These are phyloP conservation scores for Xestia xanthographa DNA, from an alignment of 2,888 invertebrate genomes.

Conservation along the genomic window DNA sequence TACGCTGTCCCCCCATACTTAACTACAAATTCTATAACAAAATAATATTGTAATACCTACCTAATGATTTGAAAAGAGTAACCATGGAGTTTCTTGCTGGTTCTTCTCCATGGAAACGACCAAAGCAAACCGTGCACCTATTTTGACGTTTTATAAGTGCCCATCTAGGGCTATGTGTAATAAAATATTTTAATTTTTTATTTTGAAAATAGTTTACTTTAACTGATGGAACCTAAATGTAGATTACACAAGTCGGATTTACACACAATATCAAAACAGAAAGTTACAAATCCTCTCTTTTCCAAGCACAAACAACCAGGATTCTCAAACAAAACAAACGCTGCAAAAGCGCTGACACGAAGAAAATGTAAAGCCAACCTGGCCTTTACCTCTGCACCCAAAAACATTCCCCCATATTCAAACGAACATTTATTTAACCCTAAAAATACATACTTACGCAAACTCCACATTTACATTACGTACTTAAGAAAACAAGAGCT, in stretches of 20 bases:
- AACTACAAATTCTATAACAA: too few species aligned
- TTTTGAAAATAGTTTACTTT: background rate
- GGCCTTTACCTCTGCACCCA: slow-evolving; percentile 22
- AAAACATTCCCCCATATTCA: slow-evolving; percentile 37
- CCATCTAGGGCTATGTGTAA: too few species aligned
- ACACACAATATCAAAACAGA: slow-evolving; percentile 1
- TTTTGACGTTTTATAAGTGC: too few species aligned
- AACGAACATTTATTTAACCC: slow-evolving; percentile 55
- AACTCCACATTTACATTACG: slow-evolving; percentile 61
- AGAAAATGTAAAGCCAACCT: slow-evolving; percentile 33
- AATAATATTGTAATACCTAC: too few species aligned
- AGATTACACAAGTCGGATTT: background rate
- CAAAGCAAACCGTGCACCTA: too few species aligned
- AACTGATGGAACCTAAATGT: background rate
- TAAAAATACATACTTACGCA: slow-evolving; percentile 57
- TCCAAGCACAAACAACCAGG: slow-evolving; percentile 19
- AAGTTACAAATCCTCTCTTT: slow-evolving; percentile 3
- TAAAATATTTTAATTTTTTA: too few species aligned
- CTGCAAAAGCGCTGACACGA: slow-evolving; percentile 22
- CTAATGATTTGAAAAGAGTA: too few species aligned
- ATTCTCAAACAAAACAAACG: slow-evolving; percentile 22
- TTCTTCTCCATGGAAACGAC: too few species aligned
- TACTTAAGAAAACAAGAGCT: slow-evolving; percentile 65
- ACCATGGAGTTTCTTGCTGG: too few species aligned
- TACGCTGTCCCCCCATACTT: too few species aligned